Percentiles rank a stretch among this genome's conserved stretches.
Evolutionary conservation across 2,888 invertebrate genomes (phyloP).

Genomic region (Trachelus stipa): DNA sequence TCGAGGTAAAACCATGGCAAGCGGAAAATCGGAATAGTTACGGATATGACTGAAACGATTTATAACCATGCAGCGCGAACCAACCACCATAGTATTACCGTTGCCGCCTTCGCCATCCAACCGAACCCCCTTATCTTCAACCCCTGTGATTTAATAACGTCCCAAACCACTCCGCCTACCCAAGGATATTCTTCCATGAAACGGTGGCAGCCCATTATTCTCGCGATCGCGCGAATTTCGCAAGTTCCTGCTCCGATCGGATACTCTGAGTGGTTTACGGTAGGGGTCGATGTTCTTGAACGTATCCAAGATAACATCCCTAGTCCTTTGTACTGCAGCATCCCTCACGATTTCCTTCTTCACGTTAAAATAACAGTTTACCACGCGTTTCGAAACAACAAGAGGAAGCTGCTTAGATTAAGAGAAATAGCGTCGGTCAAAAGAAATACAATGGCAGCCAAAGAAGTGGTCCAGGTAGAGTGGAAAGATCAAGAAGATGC

Average conservation of each 20-base stretch:
- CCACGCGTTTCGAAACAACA: not conserved
- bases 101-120: conserved; percentile 32
- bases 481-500: not conserved
- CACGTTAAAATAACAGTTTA: not conserved
- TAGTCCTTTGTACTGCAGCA: not conserved
- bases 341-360: not conserved
- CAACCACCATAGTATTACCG: conserved; percentile 29
- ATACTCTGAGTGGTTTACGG: not conserved
- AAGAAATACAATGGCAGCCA: not conserved
- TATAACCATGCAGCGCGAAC: conserved; percentile 16
- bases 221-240: not conserved
- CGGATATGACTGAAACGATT: conserved; percentile 30
- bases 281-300: not conserved
- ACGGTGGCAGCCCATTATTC: not conserved
- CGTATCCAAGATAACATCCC: not conserved
- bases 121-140: conserved; percentile 21
- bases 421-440: not conserved
- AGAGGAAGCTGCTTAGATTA: not conserved
- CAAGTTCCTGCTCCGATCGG: conserved; percentile 3
- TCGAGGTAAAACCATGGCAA: conserved; percentile 20
- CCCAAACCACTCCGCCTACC: not conserved
- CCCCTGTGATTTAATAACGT: conserved; percentile 35
- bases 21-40: conserved; percentile 39
- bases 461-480: not conserved
- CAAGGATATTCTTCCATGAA: not conserved